Evolutionary conservation across 2,888 invertebrate species (phyloP).

Genomic region (Tillus elongatus): DNA sequence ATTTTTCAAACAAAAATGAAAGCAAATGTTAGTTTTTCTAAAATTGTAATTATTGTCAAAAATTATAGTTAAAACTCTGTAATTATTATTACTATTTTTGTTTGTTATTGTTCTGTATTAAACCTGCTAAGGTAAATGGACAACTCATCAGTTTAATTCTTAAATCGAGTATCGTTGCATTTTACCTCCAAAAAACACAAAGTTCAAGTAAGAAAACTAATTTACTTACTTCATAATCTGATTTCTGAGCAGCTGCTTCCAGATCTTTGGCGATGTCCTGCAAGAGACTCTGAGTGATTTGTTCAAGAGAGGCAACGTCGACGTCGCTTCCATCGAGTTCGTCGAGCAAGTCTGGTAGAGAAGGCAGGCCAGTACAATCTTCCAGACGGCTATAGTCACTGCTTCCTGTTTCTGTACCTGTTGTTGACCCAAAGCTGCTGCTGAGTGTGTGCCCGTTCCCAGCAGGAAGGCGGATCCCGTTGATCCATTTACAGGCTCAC

Average conservation of each 20-base stretch:
- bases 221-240: slow-evolving; percentile 54
- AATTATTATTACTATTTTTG: no score
- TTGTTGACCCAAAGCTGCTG: slow-evolving; percentile 45
- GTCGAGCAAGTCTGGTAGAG: slow-evolving; percentile 77
- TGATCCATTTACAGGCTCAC: slow-evolving; percentile 55
- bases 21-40: no score
- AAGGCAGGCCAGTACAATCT: slow-evolving; percentile 67
- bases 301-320: slow-evolving; percentile 63
- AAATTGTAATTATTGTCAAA: no score
- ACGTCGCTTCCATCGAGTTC: slow-evolving; percentile 66
- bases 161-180: no score
- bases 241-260: slow-evolving; percentile 61
- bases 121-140: no score
- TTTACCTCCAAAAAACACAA: no score
- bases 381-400: slow-evolving; percentile 47
- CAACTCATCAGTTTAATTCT: no score
- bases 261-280: slow-evolving; percentile 63
- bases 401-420: slow-evolving; percentile 26
- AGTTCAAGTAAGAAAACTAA: no score
- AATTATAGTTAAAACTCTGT: no score
- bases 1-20: no score
- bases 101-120: no score
- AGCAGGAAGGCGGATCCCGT: slow-evolving; percentile 64
- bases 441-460: slow-evolving; percentile 76
- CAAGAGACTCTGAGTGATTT: slow-evolving; percentile 75